A percentile compares a stretch with the other conserved stretches of the same genome.
phyloP scores from a whole-genome alignment of 2,113 vertebrate species.

The Reinhardtius hippoglossoides region DNA sequence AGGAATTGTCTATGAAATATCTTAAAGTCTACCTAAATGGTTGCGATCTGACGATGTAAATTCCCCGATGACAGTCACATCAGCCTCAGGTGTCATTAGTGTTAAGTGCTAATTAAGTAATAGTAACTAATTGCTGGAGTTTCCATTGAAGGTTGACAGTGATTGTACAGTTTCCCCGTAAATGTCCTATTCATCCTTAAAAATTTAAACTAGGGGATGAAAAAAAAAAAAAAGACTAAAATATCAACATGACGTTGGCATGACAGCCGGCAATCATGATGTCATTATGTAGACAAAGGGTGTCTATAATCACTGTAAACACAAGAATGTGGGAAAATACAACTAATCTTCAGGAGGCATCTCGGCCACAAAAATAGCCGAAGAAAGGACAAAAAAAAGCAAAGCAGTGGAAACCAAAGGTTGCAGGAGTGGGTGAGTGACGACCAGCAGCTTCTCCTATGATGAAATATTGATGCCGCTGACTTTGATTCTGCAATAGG shows the following conservation, averaged over 20 bases:
- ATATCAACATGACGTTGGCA: not conserved
- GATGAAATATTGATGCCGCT: constrained; percentile 76
- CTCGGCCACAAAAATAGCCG: not conserved
- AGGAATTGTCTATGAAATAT: no score
- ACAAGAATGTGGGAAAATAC: not conserved
- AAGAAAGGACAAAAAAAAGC: constrained; percentile 4
- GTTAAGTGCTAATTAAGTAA: not conserved
- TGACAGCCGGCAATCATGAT: not conserved
- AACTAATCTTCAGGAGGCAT: not conserved
- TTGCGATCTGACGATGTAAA: no score
- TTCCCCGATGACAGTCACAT: no score
- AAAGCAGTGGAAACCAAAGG: constrained; percentile 28
- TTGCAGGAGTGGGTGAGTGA: constrained; percentile 12
- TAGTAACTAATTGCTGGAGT: no score
- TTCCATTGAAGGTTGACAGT: no score
- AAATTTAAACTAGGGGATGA: no score
- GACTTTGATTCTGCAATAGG: constrained; percentile 78
- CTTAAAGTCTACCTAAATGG: no score
- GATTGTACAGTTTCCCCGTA: no score
- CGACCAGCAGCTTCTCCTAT: constrained; percentile 56
- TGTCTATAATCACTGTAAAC: not conserved
- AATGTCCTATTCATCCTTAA: no score
- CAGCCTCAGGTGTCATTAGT: not conserved
- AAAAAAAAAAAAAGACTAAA: not conserved
- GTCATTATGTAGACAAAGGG: not conserved